phyloP scores from a whole-genome alignment of 2,888 invertebrate species.

The Pachydiplax longipennis region DNA sequence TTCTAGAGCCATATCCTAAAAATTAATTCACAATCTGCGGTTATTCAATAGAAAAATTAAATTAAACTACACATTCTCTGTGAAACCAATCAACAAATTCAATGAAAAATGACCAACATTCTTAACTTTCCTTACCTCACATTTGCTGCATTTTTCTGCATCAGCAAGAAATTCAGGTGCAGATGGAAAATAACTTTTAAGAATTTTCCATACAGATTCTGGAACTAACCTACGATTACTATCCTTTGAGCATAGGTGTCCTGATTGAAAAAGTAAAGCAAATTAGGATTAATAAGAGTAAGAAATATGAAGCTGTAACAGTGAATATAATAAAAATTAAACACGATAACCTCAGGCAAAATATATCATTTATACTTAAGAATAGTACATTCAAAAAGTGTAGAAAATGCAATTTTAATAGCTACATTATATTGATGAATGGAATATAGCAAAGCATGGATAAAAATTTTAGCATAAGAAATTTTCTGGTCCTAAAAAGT shows the following conservation, averaged over 20 bases:
- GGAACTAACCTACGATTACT: constrained; percentile 61
- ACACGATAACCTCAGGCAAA: too few species aligned
- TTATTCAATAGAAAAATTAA: too few species aligned
- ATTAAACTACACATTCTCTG: background rate
- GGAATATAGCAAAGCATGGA: too few species aligned
- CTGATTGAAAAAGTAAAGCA: constrained; percentile 51
- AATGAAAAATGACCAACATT: constrained; percentile 50
- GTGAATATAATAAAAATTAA: too few species aligned
- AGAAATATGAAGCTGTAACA: too few species aligned
- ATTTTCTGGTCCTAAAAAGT: too few species aligned
- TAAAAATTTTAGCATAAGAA: too few species aligned
- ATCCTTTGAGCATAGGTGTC: constrained; percentile 57
- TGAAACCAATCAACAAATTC: too few species aligned
- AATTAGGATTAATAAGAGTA: background rate
- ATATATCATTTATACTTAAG: too few species aligned
- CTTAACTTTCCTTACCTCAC: constrained; percentile 52
- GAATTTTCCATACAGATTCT: constrained; percentile 62
- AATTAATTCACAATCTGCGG: background rate
- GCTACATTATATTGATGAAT: too few species aligned
- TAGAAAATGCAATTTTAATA: too few species aligned
- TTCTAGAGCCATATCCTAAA: background rate
- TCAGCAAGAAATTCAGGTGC: constrained; percentile 57
- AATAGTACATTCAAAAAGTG: too few species aligned
- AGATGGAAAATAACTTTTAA: constrained; percentile 61
- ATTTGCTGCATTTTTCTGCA: constrained; percentile 55